Evolutionary conservation across 2,888 invertebrate species (phyloP), one percentile per base, ranked within the genome.

Genomic region (Aleiodes testaceus): DNA sequence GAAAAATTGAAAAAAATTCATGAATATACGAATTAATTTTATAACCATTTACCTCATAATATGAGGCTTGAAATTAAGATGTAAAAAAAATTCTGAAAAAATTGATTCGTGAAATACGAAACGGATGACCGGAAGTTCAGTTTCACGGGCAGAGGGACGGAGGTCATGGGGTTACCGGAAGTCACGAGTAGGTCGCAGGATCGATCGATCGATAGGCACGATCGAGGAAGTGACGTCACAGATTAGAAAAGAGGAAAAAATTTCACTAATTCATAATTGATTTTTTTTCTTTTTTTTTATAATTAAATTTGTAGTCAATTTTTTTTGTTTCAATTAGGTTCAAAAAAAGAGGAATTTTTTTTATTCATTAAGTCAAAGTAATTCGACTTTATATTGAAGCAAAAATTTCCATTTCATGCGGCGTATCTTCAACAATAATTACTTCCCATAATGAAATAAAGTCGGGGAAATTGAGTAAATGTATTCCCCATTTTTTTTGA

Each of bases 111-210:
- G 36, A 59, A 59, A 59, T 16, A 16, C 12, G 59, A 59, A 42
- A 59, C 18, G 59, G 55, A 61, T 55, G 30, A 74, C 49, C 70
- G 72, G 74, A 75, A 75, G 70, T 68, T 65, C 22, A 71, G 69
- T 74, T 73, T 74, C 74, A 74, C 72, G 70, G 59, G 20, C 59
- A 68, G 67, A 63, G 50, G 68, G 68, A 64, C 66, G 70, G 68
- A 69, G 74, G 74, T 75, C 75, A 74, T 16, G 66, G 69, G 74
- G 72, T 74, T 74, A 70, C 66, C 75, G 74, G 75, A 74, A 75
- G 75, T 72, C 64, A 70, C 68, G 70, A 72, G 70, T 64, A 72
- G 68, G 53, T 53, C 67, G 36, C 45, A 26, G 42, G 59, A 59
- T 59, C 36, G 42, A 59, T 59, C 42, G 7, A 59, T 59, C 11